Percentiles rank a stretch among this genome's conserved stretches.
Evolutionary conservation across 2,888 invertebrate species (phyloP).

Genomic region (Hipparchia semele): DNA sequence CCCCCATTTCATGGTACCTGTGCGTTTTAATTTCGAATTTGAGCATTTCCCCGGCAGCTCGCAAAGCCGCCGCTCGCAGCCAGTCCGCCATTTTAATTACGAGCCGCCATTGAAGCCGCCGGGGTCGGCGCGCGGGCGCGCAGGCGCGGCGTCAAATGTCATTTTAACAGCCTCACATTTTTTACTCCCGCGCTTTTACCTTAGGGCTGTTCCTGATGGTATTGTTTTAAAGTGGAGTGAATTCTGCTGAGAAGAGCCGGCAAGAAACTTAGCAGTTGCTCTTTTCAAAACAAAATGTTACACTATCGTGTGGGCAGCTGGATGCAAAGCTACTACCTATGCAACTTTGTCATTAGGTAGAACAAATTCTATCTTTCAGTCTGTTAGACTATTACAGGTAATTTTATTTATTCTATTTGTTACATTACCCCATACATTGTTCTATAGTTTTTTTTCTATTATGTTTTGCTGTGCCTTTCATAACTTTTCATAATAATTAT

Average conservation of each 20-base stretch:
- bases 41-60: slow-evolving; percentile 17
- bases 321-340: too few species aligned
- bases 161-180: slow-evolving; percentile 68
- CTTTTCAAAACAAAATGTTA: too few species aligned
- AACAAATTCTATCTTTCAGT: too few species aligned
- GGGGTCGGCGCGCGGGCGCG: slow-evolving; percentile 28
- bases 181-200: slow-evolving; percentile 65
- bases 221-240: neutral
- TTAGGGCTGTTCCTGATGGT: neutral
- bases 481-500: too few species aligned
- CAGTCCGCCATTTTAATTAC: slow-evolving; percentile 53
- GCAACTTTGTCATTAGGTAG: too few species aligned
- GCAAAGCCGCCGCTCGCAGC: slow-evolving; percentile 49
- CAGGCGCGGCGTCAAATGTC: slow-evolving; percentile 63
- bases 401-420: too few species aligned
- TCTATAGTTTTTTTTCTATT: too few species aligned
- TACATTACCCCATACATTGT: too few species aligned
- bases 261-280: too few species aligned
- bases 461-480: too few species aligned
- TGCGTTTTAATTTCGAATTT: slow-evolving; percentile 13
- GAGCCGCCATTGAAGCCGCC: slow-evolving; percentile 24
- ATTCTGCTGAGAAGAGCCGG: neutral
- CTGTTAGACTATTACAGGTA: too few species aligned
- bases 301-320: too few species aligned
- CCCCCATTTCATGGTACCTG: slow-evolving; percentile 18